phyloP scores from a whole-genome alignment of 2,888 invertebrate genomes.

The Sericinus montela region DNA sequence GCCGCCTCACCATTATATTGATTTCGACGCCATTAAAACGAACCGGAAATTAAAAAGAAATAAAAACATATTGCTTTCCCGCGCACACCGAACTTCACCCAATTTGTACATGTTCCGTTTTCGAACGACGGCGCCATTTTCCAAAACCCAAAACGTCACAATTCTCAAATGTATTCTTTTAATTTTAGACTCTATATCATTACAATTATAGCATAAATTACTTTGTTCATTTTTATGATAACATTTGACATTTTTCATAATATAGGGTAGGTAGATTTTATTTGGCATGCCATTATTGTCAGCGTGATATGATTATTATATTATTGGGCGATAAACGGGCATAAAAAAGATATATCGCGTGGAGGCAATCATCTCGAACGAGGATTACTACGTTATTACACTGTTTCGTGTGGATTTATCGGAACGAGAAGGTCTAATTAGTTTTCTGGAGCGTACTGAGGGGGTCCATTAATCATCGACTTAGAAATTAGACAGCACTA shows the following conservation, averaged over 20 bases:
- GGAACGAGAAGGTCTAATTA: conserved; percentile 54
- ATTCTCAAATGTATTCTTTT: conserved; percentile 25
- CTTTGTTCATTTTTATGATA: conserved; percentile 25
- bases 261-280: conserved; percentile 73
- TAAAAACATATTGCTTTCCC: conserved; percentile 78
- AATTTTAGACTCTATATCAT: conserved; percentile 20
- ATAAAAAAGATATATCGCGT: conserved; percentile 72
- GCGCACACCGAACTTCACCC: conserved; percentile 71
- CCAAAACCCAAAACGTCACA: conserved; percentile 38
- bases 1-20: conserved; percentile 73
- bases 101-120: conserved; percentile 73
- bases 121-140: conserved; percentile 56
- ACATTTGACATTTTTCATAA: conserved; percentile 40
- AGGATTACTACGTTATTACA: conserved; percentile 67
- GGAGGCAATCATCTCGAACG: conserved; percentile 63
- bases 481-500: conserved; percentile 14
- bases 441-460: conserved; percentile 35
- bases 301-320: conserved; percentile 76
- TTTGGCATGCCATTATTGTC: conserved; percentile 76
- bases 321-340: conserved; percentile 74
- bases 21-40: conserved; percentile 77
- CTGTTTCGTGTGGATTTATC: conserved; percentile 67
- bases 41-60: conserved; percentile 78
- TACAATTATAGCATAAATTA: conserved; percentile 18
- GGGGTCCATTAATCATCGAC: conserved; percentile 33